These are phyloP conservation scores for Melanerpes aurifrons DNA, from an alignment of 2,113 vertebrate species.

Conservation along the genomic window DNA sequence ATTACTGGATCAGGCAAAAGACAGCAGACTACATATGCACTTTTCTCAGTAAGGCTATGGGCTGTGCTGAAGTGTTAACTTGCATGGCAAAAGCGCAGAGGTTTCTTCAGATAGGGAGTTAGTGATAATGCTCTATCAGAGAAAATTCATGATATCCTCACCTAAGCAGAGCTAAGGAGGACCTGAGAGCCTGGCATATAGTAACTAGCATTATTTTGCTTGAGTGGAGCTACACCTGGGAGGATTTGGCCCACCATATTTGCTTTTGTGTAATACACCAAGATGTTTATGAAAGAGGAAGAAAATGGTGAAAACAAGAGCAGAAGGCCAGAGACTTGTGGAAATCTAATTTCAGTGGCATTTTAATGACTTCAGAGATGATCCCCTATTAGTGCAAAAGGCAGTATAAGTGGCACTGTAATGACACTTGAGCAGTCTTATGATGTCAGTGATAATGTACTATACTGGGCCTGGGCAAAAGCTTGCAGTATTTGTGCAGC, in stretches of 20 bases:
- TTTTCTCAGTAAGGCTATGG: background rate
- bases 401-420: background rate
- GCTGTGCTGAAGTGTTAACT: background rate
- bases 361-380: background rate
- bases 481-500: background rate
- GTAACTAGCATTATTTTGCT: background rate
- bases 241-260: background rate
- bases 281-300: background rate
- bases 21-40: background rate
- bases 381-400: background rate
- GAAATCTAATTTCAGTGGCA: background rate
- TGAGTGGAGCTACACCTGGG: background rate
- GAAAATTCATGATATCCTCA: conserved; percentile 14
- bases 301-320: background rate
- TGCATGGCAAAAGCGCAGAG: background rate
- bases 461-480: background rate
- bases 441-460: background rate
- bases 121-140: background rate
- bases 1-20: background rate
- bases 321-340: background rate
- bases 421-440: background rate
- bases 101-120: background rate
- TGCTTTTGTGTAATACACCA: background rate
- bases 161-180: background rate
- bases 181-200: background rate